Evolutionary conservation across 2,113 vertebrate genomes (phyloP), one percentile per base, ranked within the genome.

Genomic region (Anoplopoma fimbria): DNA sequence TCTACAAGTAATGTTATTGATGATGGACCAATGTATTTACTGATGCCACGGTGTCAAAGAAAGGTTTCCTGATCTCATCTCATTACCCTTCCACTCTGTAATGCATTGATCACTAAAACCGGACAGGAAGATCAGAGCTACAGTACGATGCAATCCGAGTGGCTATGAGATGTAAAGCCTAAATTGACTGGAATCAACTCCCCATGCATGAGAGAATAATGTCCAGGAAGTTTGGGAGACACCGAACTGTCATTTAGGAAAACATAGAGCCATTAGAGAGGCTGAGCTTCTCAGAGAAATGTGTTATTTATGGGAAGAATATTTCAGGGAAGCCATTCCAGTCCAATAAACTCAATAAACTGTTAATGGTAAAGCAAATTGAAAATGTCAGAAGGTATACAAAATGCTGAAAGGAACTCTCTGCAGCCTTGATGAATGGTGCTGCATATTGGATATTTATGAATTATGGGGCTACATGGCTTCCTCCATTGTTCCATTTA

Each of bases 331-430:
- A 69, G 75, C 73, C 83, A 88, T 90, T 89, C 82, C 85, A 86
- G 82, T 84, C 83, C 85, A 88, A 83, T 88, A 89, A 86, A 85
- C 90, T 84, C 87, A 91, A 88, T 87, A 86, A 85, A 90, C 78
- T 67, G 70, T 84, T 86, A 84, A 90, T 88, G 84, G 91, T 89
- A 85, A 91, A 87, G 85, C 73, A 89, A 91, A 93, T 90, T 91
- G 92, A 90, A 93, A 90, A 88, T 93, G 89, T 91, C 91, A 90
- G 75, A 79, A 75, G 75, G 86, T 89, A 82, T 87, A 87, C 87
- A 90, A 82, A 88, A 75, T 64, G 79, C 87, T 86, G 75, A 87
- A 79, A 81, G 69, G 73, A 73, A 65, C 73, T 79, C 61, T 68
- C 36, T 64, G 34, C 69, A 31, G 65, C 23, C 17, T 74, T 87